Conservation (phyloP, 1,140 invertebrate genomes). For the Zaprionus ornatus region DNA sequence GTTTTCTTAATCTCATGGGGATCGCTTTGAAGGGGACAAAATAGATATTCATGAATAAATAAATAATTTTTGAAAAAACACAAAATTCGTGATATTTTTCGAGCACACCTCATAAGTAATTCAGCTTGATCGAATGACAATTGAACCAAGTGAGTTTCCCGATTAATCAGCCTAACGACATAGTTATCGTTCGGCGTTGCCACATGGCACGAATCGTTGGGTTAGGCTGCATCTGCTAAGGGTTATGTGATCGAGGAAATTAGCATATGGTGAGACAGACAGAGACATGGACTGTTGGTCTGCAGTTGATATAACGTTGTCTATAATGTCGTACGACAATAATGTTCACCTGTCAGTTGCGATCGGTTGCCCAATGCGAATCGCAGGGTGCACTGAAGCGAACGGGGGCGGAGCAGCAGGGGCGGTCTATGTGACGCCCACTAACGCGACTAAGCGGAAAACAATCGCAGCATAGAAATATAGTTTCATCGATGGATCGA, state of each 20-base stretch:
- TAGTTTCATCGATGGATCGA: conserved; percentile 2
- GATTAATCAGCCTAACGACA: not conserved
- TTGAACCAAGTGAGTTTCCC: not conserved
- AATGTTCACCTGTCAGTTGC: not conserved
- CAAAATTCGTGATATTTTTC: no score
- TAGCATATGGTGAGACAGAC: conserved; percentile 8
- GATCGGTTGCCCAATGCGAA: conserved; percentile 31
- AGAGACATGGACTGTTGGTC: conserved; percentile 29
- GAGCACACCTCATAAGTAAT: no score
- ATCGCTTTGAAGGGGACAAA: no score
- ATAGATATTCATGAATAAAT: no score
- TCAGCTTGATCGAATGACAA: not conserved
- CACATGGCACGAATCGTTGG: not conserved
- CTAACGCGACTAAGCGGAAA: conserved; percentile 58
- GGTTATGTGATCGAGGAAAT: conserved; percentile 18
- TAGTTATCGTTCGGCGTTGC: not conserved
- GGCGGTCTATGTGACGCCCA: conserved; percentile 23
- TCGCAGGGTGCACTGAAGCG: conserved; percentile 39
- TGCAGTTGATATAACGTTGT: not conserved
- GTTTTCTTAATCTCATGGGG: no score
- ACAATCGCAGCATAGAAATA: not conserved
- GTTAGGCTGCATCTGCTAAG: not conserved
- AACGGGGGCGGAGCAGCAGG: not conserved
- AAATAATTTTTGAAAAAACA: no score
- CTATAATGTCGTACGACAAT: not conserved